These are phyloP conservation scores for Vanacampus margaritifer DNA, from an alignment of 2,113 vertebrate genomes.

Conservation along the genomic window DNA sequence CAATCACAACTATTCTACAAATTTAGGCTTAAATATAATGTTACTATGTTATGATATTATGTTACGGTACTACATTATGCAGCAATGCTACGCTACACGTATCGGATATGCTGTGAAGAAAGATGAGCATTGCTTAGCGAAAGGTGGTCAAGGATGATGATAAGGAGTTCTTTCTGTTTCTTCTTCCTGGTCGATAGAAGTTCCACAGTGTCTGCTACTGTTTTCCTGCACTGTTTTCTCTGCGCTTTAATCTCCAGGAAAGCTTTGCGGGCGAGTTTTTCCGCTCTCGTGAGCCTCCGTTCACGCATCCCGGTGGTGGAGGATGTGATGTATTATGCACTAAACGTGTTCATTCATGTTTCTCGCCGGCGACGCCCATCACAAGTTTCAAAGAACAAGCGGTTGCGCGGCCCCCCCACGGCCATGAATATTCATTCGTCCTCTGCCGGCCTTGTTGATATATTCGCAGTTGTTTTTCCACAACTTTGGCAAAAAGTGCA, in stretches of 20 bases:
- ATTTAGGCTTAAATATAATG: no score
- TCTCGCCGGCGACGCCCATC: conserved; percentile 50
- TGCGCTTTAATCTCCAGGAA: conserved; percentile 43
- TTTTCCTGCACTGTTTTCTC: conserved; percentile 15
- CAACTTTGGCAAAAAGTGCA: conserved; percentile 60
- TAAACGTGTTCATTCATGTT: conserved; percentile 59
- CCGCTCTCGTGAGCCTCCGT: conserved; percentile 4
- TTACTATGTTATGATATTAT: no score
- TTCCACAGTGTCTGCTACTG: conserved; percentile 6
- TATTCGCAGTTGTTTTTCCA: conserved; percentile 71
- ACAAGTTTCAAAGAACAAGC: conserved; percentile 65
- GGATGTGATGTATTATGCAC: conserved; percentile 57
- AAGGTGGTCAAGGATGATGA: neutral
- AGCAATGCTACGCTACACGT: no score
- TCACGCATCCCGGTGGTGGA: conserved; percentile 27
- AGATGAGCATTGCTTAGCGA: neutral
- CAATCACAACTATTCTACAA: no score
- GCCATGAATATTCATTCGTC: conserved; percentile 73
- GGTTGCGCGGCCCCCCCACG: conserved; percentile 39
- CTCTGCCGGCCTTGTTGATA: conserved; percentile 63
- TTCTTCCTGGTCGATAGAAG: conserved; percentile 5
- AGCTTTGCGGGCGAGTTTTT: conserved; percentile 6
- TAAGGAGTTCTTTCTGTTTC: neutral
- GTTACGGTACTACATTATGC: no score
- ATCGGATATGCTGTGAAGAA: neutral